Base-by-base conservation (phyloP, 2,113 vertebrate genomes). In the Todiramphus saurophagus region DNA sequence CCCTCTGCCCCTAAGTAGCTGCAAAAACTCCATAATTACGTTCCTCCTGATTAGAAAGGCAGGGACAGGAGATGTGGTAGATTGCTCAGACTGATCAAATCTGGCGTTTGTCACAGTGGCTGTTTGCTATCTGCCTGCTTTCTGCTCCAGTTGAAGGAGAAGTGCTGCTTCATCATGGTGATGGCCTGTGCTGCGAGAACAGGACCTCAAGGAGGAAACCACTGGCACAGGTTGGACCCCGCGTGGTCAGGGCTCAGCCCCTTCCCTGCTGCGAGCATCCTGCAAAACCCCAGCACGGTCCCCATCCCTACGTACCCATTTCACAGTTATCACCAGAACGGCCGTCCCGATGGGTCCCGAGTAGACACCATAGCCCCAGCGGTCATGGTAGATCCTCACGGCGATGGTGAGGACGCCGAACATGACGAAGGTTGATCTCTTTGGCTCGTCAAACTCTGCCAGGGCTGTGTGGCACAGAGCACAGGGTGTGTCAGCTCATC, bases 361-460 rank as follows among this genome's bases (percentile, higher is more conserved):
- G 98, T 99, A 99, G 87, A 99, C 98, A 1, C 99, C 99, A 2
- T 99, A 99, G 75, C 99, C 99, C 98, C 97, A 97, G 86, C 99
- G 99, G 89, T 99, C 98, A 1, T 99, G 99, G 98, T 99, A 99
- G 97, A 98, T 98, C 92, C 99, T 98, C 78, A 99, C 98, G 0
- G 98, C 99, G 2, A 98, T 98, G 82, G 99, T 99, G 96, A 99
- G 96, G 48, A 99, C 98, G 0, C 99, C 99, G 1, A 99, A 99
- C 99, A 99, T 99, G 94, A 98, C 91, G 4, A 99, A 94, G 2
- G 98, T 99, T 0, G 99, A 99, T 39, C 99, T 97, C 97, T 98
- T 99, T 1, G 99, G 99, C 41, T 99, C 99, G 0, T 99, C 99
- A 7, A 99, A 99, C 96, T 99, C 99, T 1, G 99, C 99, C 95